A percentile compares a stretch with the other conserved stretches of the same genome.
Conservation (phyloP, 2,113 vertebrate genomes). For the Coryphaenoides rupestris region DNA sequence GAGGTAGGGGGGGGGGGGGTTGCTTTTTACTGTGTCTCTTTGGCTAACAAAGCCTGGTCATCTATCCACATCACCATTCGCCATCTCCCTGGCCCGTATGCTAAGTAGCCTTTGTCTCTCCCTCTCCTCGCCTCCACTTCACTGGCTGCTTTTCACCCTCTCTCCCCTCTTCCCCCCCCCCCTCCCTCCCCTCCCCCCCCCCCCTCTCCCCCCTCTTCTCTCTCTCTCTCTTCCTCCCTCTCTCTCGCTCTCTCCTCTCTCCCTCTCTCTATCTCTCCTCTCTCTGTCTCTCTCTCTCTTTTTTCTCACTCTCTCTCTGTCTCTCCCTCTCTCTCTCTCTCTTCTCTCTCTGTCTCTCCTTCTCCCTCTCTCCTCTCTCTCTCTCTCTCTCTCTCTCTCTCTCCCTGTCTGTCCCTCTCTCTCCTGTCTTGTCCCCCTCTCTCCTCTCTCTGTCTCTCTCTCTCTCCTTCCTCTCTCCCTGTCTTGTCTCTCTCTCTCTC, state of each 20-base stretch:
- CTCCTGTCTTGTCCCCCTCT: slow-evolving; percentile 38
- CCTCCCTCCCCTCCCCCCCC: slow-evolving; percentile 30
- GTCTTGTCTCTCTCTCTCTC: background rate
- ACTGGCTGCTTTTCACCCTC: slow-evolving; percentile 72
- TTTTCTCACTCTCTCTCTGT: too few relatives aligned
- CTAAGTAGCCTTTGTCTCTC: slow-evolving; percentile 75
- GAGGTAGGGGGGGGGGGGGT: slow-evolving; percentile 44
- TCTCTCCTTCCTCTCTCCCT: slow-evolving; percentile 25
- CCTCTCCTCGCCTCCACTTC: slow-evolving; percentile 69
- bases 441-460: slow-evolving; percentile 46
- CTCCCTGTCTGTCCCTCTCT: background rate
- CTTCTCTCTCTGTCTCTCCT: slow-evolving; percentile 31
- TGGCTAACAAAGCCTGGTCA: slow-evolving; percentile 71
- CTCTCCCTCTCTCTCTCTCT: too few relatives aligned
- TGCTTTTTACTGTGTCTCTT: slow-evolving; percentile 72
- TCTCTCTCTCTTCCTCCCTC: slow-evolving; percentile 45
- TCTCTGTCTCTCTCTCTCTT: too few relatives aligned
- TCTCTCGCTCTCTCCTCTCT: too few relatives aligned
- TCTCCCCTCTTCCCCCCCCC: slow-evolving; percentile 58
- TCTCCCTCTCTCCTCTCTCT: slow-evolving; percentile 43
- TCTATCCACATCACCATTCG: slow-evolving; percentile 72
- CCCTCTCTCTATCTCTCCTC: slow-evolving; percentile 63
- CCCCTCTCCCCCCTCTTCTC: too few relatives aligned
- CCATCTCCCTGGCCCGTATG: slow-evolving; percentile 69
- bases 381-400: slow-evolving; percentile 13